phyloP scores from a whole-genome alignment of 2,888 invertebrate genomes.

The Eudemis profundana region DNA sequence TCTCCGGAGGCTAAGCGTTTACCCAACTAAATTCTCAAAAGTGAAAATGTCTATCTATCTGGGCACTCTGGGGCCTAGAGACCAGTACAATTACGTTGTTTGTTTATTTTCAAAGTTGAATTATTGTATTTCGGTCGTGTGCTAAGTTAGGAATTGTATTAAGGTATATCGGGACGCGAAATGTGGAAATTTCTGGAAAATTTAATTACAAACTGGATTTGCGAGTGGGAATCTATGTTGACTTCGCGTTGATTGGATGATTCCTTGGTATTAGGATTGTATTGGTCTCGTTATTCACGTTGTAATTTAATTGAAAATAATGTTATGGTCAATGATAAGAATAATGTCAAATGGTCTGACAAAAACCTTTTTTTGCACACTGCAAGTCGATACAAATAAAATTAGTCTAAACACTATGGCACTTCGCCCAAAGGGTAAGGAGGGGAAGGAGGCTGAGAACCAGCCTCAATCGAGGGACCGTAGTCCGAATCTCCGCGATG shows the following conservation, averaged over 20 bases:
- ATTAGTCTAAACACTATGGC: too few species aligned
- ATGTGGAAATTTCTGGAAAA: constrained; percentile 3
- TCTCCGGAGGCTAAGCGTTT: too few species aligned
- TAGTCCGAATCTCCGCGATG: too few species aligned
- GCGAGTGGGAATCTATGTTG: neutral
- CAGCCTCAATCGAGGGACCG: too few species aligned
- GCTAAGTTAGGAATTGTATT: constrained; percentile 54
- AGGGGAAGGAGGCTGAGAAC: too few species aligned
- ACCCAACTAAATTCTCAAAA: neutral
- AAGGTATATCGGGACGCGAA: constrained; percentile 15
- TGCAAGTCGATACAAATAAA: too few species aligned
- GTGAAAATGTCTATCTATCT: neutral
- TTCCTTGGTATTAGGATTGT: neutral
- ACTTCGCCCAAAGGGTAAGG: too few species aligned
- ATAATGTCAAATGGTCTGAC: too few species aligned
- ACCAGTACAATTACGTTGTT: constrained; percentile 60
- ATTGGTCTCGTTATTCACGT: neutral
- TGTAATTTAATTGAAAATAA: neutral
- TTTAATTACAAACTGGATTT: constrained; percentile 5
- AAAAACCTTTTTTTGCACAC: too few species aligned
- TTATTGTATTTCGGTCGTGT: constrained; percentile 61
- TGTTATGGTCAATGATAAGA: too few species aligned
- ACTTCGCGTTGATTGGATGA: neutral
- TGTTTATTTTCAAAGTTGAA: constrained; percentile 64
- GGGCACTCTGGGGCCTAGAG: constrained; percentile 49